Evolutionary conservation across 2,797 vertebrate species (phyloP), one percentile per base, ranked within the genome.

Genomic region (Tapirus indicus): DNA sequence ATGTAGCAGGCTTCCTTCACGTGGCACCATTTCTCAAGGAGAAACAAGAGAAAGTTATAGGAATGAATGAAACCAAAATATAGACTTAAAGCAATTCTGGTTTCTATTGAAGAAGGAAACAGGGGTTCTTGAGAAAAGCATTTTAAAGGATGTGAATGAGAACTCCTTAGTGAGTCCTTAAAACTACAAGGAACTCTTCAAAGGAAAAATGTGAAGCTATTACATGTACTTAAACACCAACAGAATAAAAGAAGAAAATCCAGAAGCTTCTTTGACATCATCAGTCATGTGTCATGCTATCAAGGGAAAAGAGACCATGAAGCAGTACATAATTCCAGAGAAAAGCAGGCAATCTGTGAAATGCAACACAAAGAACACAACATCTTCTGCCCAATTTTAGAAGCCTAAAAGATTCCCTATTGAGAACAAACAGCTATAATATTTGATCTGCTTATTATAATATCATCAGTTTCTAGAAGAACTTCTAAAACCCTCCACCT

Each of bases 21-120:
- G 6, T 94, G 86, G 29, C 35, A 88, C 78, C 8, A 11, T 75
- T 91, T 85, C 54, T 71, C 23, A 8, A 89, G 35, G 21, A 95
- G 32, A 91, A 96, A 97, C 9, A 44, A 87, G 17, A 94, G 29
- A 72, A 93, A 92, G 58, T 78, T 75, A 58, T 4, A 82, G 10
- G 41, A 72, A 93, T 93, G 74, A 97, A 95, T 94, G 75, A 97
- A 94, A 96, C 21, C 32, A 91, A 86, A 95, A 58, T 91, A 69
- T 93, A 83, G 41, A 92, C 29, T 87, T 77, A 94, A 84, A 84
- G 77, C 66, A 72, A 88, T n/a, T 97, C 49, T 80, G n/a, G 86
- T 44, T 71, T 82, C 18, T 74, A 11, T 38, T 82, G 8, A 93
- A 75, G 47, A 69, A 89, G 38, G 47, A 9, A 95, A 97, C 47